Base-by-base conservation (phyloP, 2,113 vertebrate species). In the Octodon degus region DNA sequence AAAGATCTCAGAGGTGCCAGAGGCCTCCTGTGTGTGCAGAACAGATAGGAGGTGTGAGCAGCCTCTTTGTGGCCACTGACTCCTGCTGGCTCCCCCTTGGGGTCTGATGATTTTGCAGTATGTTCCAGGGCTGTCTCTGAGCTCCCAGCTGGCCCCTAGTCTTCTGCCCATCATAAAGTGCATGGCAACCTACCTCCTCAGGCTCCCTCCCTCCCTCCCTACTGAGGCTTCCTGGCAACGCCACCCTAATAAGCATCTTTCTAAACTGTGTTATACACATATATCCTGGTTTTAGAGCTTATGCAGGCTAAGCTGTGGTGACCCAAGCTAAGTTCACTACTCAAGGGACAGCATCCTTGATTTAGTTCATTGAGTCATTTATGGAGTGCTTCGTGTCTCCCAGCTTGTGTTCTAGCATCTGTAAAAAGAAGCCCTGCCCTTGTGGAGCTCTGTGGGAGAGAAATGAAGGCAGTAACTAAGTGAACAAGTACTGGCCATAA, bases 321-420 rank as follows among this genome's bases (percentile, higher is more conserved):
- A n/a, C 53, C 20, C 53, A 50, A 34, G 37, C 40, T 32, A 25
- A 86, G 27, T 34, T 40, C 19, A 30, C 17, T 53, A 1, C 85
- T 89, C 37, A 86, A 53, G 92, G 43, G 65, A 85, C 30, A n/a
- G 89, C 92, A 86, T 67, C 12, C 37, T 37, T 60, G 85, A 14
- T 82, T 40, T 88, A 77, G 27, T 37, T 37, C 17, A 3, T 47
- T 92, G 10, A 34, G 40, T 88, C 90, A 74, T 40, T 86, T 77
- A 47, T 22, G 53, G 47, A 91, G 55, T 50, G 12, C 30, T 63
- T 74, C 13, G 24, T 47, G 9, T 72, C 74, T 74, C 30, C 37
- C 79, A 67, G 47, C 47, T 62, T 74, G 20, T 76, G 7, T 32
- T 27, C 47, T 58, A 7, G 53, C 60, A 12, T 1, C 24, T 34